Base-by-base conservation (phyloP, 2,888 invertebrate genomes). In the Mycogona germanica region DNA sequence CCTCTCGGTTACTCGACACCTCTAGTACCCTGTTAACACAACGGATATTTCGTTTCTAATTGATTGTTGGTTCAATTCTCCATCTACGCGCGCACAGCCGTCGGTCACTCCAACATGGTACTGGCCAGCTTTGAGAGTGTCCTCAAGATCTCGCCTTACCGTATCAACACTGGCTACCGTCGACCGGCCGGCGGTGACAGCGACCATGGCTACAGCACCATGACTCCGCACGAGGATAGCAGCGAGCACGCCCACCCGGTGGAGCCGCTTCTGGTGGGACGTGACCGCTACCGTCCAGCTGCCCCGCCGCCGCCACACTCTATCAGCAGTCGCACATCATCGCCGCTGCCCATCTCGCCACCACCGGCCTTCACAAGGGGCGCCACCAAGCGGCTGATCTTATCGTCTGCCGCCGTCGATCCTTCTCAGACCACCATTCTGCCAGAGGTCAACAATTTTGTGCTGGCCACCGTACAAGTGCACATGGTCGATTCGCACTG, bases 131-230 rank as follows among this genome's bases (percentile, higher is more conserved):
- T 80, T 59, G 77, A 77, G 56, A 72, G 72, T 59, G 78, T 81
- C 46, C 80, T 81, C 19, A 81, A 82, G 4, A 80, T 89, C 60
- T 89, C 88, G 2, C 91, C 92, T 0, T 92, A 92, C 67, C 80
- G 87, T 58, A 83, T 89, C 57, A 81, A 86, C 42, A 84, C 86
- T 1, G 82, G 81, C 52, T 88, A 87, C 67, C 74, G 84, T 38
- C 76, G 87, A 29, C 79, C 81, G 44, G 78, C 82, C 0, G 81
- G 83, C 0, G 82, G 81, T 42, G 83, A 83, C 62, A 89, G 87
- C n/a, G 93, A 93, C 72, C 89, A 92, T 66, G 93, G 93, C 2
- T 93, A 93, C 70, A 89, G 88, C 2, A 89, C 89, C 0, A 89
- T 89, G 89, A 89, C 88, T 1, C 87, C 87, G 1, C 87, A 88